phyloP scores from a whole-genome alignment of 1,140 invertebrate genomes.

The Pachyrhynchus sulphureomaculatus region DNA sequence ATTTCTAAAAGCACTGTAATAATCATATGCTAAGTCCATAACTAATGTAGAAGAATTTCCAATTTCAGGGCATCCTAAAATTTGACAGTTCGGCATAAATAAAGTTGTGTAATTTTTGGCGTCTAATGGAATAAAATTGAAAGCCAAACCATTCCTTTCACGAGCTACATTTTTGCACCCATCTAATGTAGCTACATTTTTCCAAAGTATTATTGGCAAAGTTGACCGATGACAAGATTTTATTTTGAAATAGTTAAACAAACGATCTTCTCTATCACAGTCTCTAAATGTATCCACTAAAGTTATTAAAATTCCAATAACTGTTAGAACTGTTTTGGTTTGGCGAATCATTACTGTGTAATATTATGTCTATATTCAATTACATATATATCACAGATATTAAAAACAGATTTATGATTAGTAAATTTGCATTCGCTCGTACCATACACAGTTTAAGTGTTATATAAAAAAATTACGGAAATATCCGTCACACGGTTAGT shows the following conservation, averaged over 20 bases:
- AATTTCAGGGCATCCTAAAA: conserved; percentile 62
- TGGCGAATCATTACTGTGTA: no score
- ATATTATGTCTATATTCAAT: no score
- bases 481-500: no score
- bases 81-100: conserved; percentile 44
- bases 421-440: no score
- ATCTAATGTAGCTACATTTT: conserved; percentile 19
- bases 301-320: no score
- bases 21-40: conserved; percentile 58
- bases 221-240: conserved; percentile 36
- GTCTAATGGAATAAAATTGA: conserved; percentile 59
- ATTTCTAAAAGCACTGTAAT: conserved; percentile 60
- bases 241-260: conserved; percentile 36
- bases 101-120: conserved; percentile 28
- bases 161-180: conserved; percentile 59
- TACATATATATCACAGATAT: no score
- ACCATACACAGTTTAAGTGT: no score
- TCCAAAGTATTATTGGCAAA: conserved; percentile 25
- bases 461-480: no score
- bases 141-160: conserved; percentile 60
- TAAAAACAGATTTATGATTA: no score
- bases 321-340: no score
- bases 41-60: conserved; percentile 54
- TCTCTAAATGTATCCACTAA: no score
- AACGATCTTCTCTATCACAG: no score